phyloP scores from a whole-genome alignment of 2,888 invertebrate genomes.

The Xylocampa areola region DNA sequence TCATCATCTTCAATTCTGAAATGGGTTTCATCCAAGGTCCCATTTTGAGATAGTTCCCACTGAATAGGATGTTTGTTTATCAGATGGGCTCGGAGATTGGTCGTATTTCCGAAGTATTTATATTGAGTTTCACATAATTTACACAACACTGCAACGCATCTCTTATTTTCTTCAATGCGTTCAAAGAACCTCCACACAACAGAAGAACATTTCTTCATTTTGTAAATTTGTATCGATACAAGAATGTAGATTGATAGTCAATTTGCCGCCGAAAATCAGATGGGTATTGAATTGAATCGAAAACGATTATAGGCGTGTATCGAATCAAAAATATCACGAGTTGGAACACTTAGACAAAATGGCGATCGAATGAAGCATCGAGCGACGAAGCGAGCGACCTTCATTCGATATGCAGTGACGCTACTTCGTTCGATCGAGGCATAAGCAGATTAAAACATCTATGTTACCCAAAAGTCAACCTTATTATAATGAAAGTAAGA shows the following conservation, averaged over 20 bases:
- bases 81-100: constrained; percentile 82
- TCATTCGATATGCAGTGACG: constrained; percentile 67
- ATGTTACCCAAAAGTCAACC: constrained; percentile 7
- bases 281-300: constrained; percentile 65
- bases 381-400: constrained; percentile 65
- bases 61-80: constrained; percentile 85
- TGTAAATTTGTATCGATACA: constrained; percentile 73
- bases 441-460: constrained; percentile 3
- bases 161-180: constrained; percentile 76
- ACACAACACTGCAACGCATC: constrained; percentile 82
- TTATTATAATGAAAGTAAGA: accelerated
- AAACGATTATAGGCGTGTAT: constrained; percentile 76
- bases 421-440: too few species aligned
- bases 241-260: constrained; percentile 62
- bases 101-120: constrained; percentile 86
- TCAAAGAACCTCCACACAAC: constrained; percentile 86
- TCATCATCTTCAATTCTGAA: constrained; percentile 72
- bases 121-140: constrained; percentile 85
- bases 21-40: constrained; percentile 73
- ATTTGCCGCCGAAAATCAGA: constrained; percentile 76
- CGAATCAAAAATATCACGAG: constrained; percentile 79
- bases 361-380: constrained; percentile 78
- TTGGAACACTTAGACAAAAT: constrained; percentile 68
- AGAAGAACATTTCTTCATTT: constrained; percentile 84
- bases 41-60: constrained; percentile 83